Evolutionary conservation across 2,113 vertebrate genomes (phyloP).

Genomic region (Antidorcas marsupialis): DNA sequence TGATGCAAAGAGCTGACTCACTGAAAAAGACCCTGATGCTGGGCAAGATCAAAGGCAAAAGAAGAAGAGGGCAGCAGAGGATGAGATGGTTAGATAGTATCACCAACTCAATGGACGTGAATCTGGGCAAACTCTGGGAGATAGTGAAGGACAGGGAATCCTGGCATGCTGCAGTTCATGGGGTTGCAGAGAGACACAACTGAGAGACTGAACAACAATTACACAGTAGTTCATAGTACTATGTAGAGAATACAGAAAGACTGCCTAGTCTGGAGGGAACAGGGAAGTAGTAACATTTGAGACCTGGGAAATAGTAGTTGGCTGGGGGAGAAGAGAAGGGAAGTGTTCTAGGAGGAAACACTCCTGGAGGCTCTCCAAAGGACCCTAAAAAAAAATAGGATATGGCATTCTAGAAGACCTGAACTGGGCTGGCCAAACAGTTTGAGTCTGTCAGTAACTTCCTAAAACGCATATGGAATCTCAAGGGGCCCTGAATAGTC

Average conservation of each 20-base stretch:
- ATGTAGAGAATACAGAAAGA: neutral
- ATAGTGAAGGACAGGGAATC: neutral
- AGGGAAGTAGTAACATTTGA: neutral
- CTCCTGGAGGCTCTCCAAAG: neutral
- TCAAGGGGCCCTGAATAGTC: neutral
- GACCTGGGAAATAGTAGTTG: neutral
- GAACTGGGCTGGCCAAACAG: neutral
- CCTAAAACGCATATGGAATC: neutral
- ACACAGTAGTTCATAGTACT: neutral
- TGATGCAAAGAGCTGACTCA: neutral
- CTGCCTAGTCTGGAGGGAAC: neutral
- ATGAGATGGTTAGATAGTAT: neutral
- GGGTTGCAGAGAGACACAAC: neutral
- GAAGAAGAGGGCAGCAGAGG: neutral
- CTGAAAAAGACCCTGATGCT: neutral
- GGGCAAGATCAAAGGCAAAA: neutral
- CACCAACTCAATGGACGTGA: neutral
- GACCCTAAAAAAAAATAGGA: neutral
- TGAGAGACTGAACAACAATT: neutral
- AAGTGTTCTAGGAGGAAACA: neutral
- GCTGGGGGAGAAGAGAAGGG: neutral
- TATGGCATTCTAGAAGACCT: neutral
- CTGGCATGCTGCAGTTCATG: neutral
- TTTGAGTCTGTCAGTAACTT: neutral
- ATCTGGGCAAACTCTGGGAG: neutral